A percentile compares a stretch with the other conserved stretches of the same genome.
These are phyloP conservation scores for Ecliptopera silaceata DNA, from an alignment of 2,888 invertebrate species.

Conservation along the genomic window DNA sequence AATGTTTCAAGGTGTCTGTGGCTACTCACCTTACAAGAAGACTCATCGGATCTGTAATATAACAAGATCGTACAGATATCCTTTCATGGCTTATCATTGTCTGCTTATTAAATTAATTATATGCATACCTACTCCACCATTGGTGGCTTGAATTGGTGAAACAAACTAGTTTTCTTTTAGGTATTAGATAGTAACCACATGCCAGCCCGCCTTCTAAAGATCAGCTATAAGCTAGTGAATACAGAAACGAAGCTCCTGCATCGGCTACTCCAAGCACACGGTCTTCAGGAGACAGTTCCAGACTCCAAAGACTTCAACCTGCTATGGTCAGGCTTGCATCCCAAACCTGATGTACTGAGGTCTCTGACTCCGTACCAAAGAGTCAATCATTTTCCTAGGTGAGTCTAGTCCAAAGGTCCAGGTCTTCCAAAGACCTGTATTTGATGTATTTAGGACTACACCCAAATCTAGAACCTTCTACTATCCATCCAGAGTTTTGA, in stretches of 20 bases:
- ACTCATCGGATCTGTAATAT: too few relatives aligned
- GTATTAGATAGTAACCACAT: slow-evolving; percentile 78
- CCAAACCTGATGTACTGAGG: slow-evolving; percentile 93
- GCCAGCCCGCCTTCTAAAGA: slow-evolving; percentile 87
- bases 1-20: too few relatives aligned
- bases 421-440: too few relatives aligned
- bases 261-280: slow-evolving; percentile 90
- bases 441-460: too few relatives aligned
- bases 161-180: slow-evolving; percentile 39
- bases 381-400: slow-evolving; percentile 97
- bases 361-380: slow-evolving; percentile 93
- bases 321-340: slow-evolving; percentile 96
- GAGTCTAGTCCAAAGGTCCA: slow-evolving; percentile 33
- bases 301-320: slow-evolving; percentile 91
- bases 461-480: too few relatives aligned
- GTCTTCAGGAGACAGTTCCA: slow-evolving; percentile 85
- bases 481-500: too few relatives aligned
- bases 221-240: slow-evolving; percentile 91
- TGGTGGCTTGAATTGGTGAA: too few relatives aligned
- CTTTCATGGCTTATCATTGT: too few relatives aligned
- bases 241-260: slow-evolving; percentile 91
- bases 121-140: too few relatives aligned
- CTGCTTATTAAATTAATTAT: too few relatives aligned
- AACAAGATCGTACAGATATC: too few relatives aligned
- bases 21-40: too few relatives aligned